Evolutionary conservation across 2,797 vertebrate genomes (phyloP).

Genomic region (Meriones psammophilus): DNA sequence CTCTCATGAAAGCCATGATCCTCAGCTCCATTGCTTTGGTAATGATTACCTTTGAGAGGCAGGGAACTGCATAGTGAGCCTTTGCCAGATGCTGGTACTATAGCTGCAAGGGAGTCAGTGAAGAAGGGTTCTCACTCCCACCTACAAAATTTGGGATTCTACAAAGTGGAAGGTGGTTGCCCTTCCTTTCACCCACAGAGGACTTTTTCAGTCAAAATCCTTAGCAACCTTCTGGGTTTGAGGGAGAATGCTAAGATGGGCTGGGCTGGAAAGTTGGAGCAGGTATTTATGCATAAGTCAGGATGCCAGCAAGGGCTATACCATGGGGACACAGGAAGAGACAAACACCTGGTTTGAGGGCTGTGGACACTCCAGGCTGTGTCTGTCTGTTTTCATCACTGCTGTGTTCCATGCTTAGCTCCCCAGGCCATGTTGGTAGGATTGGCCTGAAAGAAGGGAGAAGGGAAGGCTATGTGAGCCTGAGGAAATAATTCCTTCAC

Average conservation of each 20-base stretch:
- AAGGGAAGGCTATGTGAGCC: too few species aligned
- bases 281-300: not conserved
- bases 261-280: fast-evolving
- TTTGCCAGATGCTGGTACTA: too few species aligned
- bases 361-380: too few species aligned
- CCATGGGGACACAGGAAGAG: not conserved
- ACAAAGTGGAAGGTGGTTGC: not conserved
- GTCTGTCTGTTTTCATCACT: not conserved
- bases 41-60: not conserved
- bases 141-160: fast-evolving
- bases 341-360: too few species aligned
- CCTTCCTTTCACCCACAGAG: not conserved
- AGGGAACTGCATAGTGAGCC: not conserved
- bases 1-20: not conserved
- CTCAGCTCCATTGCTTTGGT: fast-evolving
- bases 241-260: not conserved
- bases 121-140: fast-evolving
- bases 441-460: too few species aligned
- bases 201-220: not conserved
- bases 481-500: not conserved
- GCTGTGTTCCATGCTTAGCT: not conserved
- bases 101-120: not conserved
- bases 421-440: not conserved
- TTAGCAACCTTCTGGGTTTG: not conserved
- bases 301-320: not conserved